A percentile compares a stretch with the other conserved stretches of the same genome.
Evolutionary conservation across 2,113 vertebrate genomes (phyloP).

Genomic region (Taurulus bubalis): DNA sequence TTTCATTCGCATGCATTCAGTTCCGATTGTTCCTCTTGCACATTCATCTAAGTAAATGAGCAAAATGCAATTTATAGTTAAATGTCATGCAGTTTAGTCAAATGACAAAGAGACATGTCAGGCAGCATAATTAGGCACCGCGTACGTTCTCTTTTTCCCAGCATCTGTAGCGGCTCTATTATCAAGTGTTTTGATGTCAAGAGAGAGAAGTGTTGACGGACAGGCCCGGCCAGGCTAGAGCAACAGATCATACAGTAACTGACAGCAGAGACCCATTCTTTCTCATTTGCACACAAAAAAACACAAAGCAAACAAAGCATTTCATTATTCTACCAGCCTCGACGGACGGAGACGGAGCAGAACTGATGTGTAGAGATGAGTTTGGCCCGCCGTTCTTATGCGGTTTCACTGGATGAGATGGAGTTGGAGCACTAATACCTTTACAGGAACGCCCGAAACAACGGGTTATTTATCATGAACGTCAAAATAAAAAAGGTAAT

Average conservation of each 20-base stretch:
- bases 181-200: conserved; percentile 76
- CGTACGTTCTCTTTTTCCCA: conserved; percentile 17
- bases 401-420: conserved; percentile 34
- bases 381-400: conserved; percentile 32
- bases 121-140: conserved; percentile 59
- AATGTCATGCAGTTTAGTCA: conserved; percentile 71
- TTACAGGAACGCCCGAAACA: not conserved
- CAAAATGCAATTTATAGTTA: conserved; percentile 65
- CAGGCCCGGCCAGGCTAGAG: conserved; percentile 59
- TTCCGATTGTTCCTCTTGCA: conserved; percentile 29
- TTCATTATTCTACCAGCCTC: conserved; percentile 71
- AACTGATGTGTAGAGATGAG: conserved; percentile 63
- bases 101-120: conserved; percentile 66
- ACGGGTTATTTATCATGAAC: conserved; percentile 15
- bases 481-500: not conserved
- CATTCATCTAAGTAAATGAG: conserved; percentile 50
- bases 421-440: conserved; percentile 4
- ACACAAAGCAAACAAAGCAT: conserved; percentile 66
- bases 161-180: conserved; percentile 74
- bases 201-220: conserved; percentile 76
- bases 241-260: conserved; percentile 63
- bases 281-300: conserved; percentile 50
- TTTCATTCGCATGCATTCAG: conserved; percentile 41
- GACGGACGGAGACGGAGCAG: conserved; percentile 46
- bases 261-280: conserved; percentile 66